Evolutionary conservation across 2,888 invertebrate species (phyloP).

Genomic region (Hemithea aestivaria): DNA sequence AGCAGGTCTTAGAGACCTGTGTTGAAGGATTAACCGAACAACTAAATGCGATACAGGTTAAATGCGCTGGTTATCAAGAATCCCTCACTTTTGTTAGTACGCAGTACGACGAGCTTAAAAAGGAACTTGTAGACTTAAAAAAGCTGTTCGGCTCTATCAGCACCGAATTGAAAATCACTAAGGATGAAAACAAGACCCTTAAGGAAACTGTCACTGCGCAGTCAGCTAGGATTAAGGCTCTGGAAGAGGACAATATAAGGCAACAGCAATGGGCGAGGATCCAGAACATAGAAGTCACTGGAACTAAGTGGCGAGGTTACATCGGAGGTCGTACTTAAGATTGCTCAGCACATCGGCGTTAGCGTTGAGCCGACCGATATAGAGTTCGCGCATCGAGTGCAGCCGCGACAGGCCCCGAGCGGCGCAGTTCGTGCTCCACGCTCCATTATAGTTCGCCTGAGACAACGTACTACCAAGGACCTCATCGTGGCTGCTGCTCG

Average conservation of each 20-base stretch:
- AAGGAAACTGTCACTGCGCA: too few species aligned
- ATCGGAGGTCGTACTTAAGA: background rate
- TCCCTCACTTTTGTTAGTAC: slow-evolving; percentile 1
- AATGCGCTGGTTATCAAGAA: slow-evolving; percentile 7
- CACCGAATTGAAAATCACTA: slow-evolving; percentile 1
- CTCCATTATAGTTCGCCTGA: slow-evolving; percentile 4
- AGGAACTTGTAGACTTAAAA: slow-evolving; percentile 3
- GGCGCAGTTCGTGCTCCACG: slow-evolving; percentile 1
- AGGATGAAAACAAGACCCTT: slow-evolving; percentile 9
- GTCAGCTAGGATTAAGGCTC: too few species aligned
- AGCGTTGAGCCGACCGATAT: too few species aligned
- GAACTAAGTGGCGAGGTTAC: slow-evolving; percentile 3
- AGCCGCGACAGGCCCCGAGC: slow-evolving; percentile 1
- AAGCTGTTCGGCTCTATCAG: background rate
- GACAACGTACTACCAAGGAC: background rate
- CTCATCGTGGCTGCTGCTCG: slow-evolving; percentile 3
- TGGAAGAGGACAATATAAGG: slow-evolving; percentile 5
- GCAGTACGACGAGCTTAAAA: slow-evolving; percentile 5
- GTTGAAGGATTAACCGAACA: slow-evolving; percentile 2
- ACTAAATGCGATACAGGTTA: slow-evolving; percentile 1
- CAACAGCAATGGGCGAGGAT: slow-evolving; percentile 13
- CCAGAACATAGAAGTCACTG: slow-evolving; percentile 6
- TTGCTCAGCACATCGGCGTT: background rate
- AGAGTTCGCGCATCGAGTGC: slow-evolving; percentile 2
- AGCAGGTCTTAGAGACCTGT: background rate